A percentile compares a stretch with the other conserved stretches of the same genome.
These are phyloP conservation scores for Acanthiza pusilla DNA, from an alignment of 2,797 vertebrate species.

Conservation along the genomic window DNA sequence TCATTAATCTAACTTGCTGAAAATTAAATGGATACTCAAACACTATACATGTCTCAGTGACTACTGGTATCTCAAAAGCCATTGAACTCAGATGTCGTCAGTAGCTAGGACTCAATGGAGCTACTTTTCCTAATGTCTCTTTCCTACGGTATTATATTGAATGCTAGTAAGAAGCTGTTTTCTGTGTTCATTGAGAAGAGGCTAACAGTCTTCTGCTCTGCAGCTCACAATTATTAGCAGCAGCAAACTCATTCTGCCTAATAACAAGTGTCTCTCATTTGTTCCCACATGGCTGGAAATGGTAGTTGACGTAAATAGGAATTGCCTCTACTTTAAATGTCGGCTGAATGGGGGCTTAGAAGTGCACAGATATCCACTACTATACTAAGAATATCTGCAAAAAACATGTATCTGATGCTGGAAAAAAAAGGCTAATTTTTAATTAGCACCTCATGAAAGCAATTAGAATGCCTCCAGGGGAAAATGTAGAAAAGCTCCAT, in stretches of 20 bases:
- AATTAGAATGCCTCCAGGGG: not conserved
- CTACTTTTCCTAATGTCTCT: not conserved
- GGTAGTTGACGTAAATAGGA: conserved; percentile 43
- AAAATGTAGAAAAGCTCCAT: not conserved
- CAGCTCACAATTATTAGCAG: not conserved
- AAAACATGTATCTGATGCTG: not conserved
- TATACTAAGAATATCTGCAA: not conserved
- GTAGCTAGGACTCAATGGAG: not conserved
- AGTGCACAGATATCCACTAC: not conserved
- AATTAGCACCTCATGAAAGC: conserved; percentile 15
- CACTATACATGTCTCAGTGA: not conserved
- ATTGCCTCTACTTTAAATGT: conserved; percentile 50
- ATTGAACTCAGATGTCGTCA: not conserved
- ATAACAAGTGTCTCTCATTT: conserved; percentile 35
- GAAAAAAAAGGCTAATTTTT: not conserved
- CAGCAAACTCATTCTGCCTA: not conserved
- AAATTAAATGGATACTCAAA: not conserved
- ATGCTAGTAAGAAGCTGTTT: not conserved
- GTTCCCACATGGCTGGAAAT: not conserved
- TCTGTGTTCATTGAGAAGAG: not conserved
- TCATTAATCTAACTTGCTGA: not conserved
- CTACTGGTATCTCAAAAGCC: not conserved
- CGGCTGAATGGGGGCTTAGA: not conserved
- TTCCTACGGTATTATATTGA: not conserved
- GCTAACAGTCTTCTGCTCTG: not conserved